Conservation (phyloP, 2,113 vertebrate species). For the Corvus hawaiiensis region DNA sequence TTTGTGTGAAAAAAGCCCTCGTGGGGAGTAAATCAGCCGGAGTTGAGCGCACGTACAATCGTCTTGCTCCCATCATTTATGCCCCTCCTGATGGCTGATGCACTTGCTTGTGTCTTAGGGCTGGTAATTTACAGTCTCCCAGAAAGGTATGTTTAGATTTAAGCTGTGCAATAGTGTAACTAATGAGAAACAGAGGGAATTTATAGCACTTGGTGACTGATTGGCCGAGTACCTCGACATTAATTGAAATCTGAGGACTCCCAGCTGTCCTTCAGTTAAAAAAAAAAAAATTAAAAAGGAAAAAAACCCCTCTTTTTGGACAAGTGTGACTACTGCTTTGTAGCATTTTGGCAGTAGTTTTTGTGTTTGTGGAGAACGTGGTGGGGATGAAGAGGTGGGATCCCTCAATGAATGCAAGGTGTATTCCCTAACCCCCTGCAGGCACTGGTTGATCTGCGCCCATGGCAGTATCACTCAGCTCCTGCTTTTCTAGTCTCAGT, state of each 20-base stretch:
- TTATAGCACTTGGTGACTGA: constrained; percentile 58
- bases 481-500: fast-evolving
- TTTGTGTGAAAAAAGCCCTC: not conserved
- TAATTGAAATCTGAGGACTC: constrained; percentile 69
- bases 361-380: not conserved
- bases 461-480: fast-evolving
- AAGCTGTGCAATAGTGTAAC: constrained; percentile 49
- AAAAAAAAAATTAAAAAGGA: not conserved
- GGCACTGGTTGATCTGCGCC: not conserved
- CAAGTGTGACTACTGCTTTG: not conserved
- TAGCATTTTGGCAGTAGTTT: not conserved
- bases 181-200: constrained; percentile 71
- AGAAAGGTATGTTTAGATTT: constrained; percentile 59
- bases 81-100: not conserved
- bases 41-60: not conserved
- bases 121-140: constrained; percentile 42
- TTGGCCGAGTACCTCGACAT: constrained; percentile 7
- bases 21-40: constrained; percentile 57
- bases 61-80: constrained; percentile 17
- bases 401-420: too few relatives aligned
- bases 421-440: not conserved
- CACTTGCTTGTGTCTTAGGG: constrained; percentile 12
- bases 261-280: constrained; percentile 40
- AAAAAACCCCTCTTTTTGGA: not conserved
- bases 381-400: not conserved